Evolutionary conservation across 2,113 vertebrate species (phyloP), one percentile per base, ranked within the genome.

Genomic region (Lampris incognitus): DNA sequence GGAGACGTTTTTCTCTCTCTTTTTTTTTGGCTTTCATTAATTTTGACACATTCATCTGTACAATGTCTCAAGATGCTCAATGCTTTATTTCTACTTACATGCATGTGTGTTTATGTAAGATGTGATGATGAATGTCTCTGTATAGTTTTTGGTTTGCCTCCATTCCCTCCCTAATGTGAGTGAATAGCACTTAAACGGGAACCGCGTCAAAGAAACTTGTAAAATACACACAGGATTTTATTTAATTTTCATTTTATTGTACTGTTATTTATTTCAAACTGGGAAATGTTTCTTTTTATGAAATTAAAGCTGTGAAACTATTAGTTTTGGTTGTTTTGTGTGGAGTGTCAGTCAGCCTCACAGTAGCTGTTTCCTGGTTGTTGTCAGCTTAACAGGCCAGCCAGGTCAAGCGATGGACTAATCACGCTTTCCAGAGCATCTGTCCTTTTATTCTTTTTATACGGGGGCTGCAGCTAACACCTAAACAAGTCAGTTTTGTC

Each of bases 241-340:
- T 87, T 77, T 81, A 83, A 83, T 89, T 85, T 89, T 89, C 87
- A 66, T 76, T 86, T 76, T 86, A 81, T 85, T 60, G 7, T 57
- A 51, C 41, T 3, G 80, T 84, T 83, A 81, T 85, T 82, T 81
- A 87, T 85, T 82, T 65, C 69, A 48, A 58, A 76, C 51, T 73
- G 61, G 82, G 49, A 81, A 61, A 74, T 83, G 71, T 83, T 84
- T 82, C 64, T 87, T 89, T 89, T 86, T 82, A 87, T 89, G 52
- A 61, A 42, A 90, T 83, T 92, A 89, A 88, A 91, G 44, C 69
- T 70, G 69, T 82, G 39, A 77, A 70, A 80, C 65, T 6, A 49
- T 13, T 24, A 24, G 24, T 24, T 24, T 24, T 24, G 24, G 24
- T 24, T 24, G 24, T 24, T 24, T 24, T 24, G 24, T 24, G 24